Percentiles rank a stretch among this genome's conserved stretches.
phyloP scores from a whole-genome alignment of 1,140 invertebrate genomes.

The Zaprionus gabonicus region DNA sequence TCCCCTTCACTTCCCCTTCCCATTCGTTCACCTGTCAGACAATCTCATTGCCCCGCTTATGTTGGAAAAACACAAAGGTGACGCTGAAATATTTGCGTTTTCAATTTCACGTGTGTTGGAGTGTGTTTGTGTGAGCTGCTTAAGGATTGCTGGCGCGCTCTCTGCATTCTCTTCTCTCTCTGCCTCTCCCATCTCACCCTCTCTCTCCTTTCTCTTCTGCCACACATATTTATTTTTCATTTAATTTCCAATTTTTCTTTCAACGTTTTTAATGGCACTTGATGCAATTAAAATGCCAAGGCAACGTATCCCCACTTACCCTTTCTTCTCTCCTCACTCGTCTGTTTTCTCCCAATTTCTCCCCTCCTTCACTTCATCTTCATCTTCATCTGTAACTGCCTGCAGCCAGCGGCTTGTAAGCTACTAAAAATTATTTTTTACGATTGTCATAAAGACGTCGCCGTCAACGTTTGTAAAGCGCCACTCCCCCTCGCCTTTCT shows the following conservation, averaged over 20 bases:
- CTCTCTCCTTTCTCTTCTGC: background rate
- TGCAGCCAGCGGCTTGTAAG: conserved; percentile 59
- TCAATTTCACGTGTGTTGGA: conserved; percentile 43
- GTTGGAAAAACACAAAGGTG: conserved; percentile 43
- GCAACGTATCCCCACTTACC: conserved; percentile 42
- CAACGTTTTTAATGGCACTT: conserved; percentile 72
- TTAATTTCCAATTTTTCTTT: conserved; percentile 70
- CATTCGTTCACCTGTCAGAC: conserved; percentile 15
- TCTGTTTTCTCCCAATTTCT: background rate
- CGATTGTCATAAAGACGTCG: conserved; percentile 79
- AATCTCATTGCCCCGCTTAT: conserved; percentile 25
- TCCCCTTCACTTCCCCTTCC: background rate
- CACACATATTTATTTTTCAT: conserved; percentile 66
- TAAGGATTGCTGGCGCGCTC: conserved; percentile 22
- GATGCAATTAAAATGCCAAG: conserved; percentile 76
- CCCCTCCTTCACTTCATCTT: background rate
- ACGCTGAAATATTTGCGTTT: conserved; percentile 63
- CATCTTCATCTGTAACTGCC: conserved; percentile 9
- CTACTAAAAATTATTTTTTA: conserved; percentile 82
- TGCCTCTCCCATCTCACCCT: too few species aligned
- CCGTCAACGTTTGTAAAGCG: conserved; percentile 35
- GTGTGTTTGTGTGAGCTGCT: conserved; percentile 47
- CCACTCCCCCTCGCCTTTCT: background rate
- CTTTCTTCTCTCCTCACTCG: background rate
- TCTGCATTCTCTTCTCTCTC: background rate